phyloP scores from a whole-genome alignment of 37 sponge, comb jelly and placozoan genomes.

The Geodia barretti region DNA sequence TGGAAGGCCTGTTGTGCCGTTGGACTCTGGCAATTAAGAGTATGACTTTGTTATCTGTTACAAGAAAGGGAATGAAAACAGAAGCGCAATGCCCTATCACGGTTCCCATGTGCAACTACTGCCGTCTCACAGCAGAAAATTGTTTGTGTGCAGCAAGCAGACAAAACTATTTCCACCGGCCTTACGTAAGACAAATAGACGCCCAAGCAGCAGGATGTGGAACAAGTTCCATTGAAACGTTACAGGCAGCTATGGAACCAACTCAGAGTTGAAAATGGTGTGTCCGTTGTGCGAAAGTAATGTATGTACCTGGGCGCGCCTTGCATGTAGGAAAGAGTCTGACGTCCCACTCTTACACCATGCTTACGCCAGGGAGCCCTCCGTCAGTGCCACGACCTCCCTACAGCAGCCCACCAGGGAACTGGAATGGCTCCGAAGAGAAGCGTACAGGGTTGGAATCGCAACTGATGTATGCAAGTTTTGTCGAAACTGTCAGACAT shows the following conservation, averaged over 20 bases:
- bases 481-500: constrained; percentile 51
- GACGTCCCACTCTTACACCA: constrained; percentile 20
- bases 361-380: constrained; percentile 14
- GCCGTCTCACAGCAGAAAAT: too few relatives aligned
- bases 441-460: constrained; percentile 63
- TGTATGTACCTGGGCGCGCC: too few relatives aligned
- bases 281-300: too few relatives aligned
- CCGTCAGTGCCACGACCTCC: constrained; percentile 11
- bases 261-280: constrained; percentile 32
- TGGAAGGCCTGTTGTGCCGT: constrained; percentile 52
- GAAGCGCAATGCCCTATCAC: constrained; percentile 62
- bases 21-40: constrained; percentile 55
- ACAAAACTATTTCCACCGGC: too few relatives aligned
- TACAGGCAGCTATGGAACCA: constrained; percentile 55
- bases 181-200: too few relatives aligned
- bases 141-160: too few relatives aligned
- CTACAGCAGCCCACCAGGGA: constrained; percentile 54
- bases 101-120: neutral
- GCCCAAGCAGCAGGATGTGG: constrained; percentile 10
- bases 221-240: constrained; percentile 24
- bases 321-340: too few relatives aligned
- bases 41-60: constrained; percentile 39
- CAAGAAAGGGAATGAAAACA: constrained; percentile 26
- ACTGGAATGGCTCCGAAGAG: constrained; percentile 19
- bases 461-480: constrained; percentile 26